Percentiles rank a stretch among this genome's conserved stretches.
Conservation (phyloP, 2,888 invertebrate genomes). For the Ceraclea dissimilis region DNA sequence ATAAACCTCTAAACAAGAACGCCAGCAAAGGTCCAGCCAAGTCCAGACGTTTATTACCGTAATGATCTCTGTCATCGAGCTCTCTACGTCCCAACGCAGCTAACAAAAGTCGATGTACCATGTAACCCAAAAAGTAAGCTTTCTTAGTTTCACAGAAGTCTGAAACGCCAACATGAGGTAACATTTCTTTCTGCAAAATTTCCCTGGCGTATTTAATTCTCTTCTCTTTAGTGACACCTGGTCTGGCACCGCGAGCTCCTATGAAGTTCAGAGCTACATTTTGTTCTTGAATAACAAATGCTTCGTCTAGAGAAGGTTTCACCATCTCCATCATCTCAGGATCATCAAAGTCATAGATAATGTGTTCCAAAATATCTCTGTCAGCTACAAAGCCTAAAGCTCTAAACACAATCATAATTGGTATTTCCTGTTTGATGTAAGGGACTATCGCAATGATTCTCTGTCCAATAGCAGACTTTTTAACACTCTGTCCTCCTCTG, state of each 20-base stretch:
- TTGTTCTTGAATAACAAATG: conserved; percentile 99
- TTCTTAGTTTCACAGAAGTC: conserved; percentile 99
- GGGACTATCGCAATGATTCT: conserved; percentile 96
- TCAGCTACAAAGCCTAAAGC: conserved; percentile 99
- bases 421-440: conserved; percentile 99
- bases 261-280: conserved; percentile 98
- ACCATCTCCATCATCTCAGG: conserved; percentile 99
- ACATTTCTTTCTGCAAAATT: conserved; percentile 99
- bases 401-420: conserved; percentile 98
- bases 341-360: conserved; percentile 99
- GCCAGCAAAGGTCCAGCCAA: conserved; percentile 95
- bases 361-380: conserved; percentile 97
- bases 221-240: conserved; percentile 98
- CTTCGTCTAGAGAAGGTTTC: conserved; percentile 98
- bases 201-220: conserved; percentile 98
- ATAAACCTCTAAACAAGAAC: conserved; percentile 92
- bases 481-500: conserved; percentile 95
- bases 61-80: conserved; percentile 99
- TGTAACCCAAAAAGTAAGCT: conserved; percentile 97
- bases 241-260: conserved; percentile 92
- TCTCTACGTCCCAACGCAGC: conserved; percentile 95
- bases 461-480: conserved; percentile 98
- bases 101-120: conserved; percentile 94
- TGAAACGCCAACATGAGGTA: conserved; percentile 98
- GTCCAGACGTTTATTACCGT: conserved; percentile 97